phyloP scores from a whole-genome alignment of 2,113 vertebrate genomes.

The Alligator mississippiensis region DNA sequence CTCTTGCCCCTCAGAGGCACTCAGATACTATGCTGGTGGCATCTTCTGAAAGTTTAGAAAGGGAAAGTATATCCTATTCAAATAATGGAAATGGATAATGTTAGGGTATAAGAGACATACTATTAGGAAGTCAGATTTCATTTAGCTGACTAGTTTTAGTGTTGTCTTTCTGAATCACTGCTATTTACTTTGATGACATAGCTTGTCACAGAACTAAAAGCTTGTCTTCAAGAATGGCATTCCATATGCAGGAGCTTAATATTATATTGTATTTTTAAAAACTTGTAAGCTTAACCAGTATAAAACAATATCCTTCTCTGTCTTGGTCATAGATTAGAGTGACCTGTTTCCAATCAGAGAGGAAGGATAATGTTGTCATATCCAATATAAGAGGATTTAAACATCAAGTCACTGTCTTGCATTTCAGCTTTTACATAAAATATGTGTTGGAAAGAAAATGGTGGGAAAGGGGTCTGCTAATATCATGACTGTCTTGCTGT shows the following conservation, averaged over 20 bases:
- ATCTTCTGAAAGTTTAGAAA: background rate
- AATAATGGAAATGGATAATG: background rate
- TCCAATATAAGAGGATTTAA: conserved; percentile 41
- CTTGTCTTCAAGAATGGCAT: background rate
- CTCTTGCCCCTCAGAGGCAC: background rate
- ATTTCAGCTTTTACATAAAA: background rate
- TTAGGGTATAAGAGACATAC: background rate
- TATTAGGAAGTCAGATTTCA: background rate
- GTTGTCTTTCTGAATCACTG: background rate
- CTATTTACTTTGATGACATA: background rate
- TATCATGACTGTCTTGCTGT: background rate
- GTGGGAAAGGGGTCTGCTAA: background rate
- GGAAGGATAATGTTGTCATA: conserved; percentile 32
- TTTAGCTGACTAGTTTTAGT: background rate
- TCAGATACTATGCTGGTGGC: background rate
- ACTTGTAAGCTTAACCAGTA: background rate
- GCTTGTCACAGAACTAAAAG: background rate
- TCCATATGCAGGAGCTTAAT: background rate
- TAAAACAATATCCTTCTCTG: conserved; percentile 25
- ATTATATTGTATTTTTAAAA: background rate
- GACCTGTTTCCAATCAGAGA: conserved; percentile 24
- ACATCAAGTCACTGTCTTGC: background rate
- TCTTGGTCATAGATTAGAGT: background rate
- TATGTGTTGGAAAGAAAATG: background rate
- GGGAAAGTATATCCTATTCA: background rate